Base-by-base conservation (phyloP, 2,888 invertebrate species). In the Lepas anatifera region DNA sequence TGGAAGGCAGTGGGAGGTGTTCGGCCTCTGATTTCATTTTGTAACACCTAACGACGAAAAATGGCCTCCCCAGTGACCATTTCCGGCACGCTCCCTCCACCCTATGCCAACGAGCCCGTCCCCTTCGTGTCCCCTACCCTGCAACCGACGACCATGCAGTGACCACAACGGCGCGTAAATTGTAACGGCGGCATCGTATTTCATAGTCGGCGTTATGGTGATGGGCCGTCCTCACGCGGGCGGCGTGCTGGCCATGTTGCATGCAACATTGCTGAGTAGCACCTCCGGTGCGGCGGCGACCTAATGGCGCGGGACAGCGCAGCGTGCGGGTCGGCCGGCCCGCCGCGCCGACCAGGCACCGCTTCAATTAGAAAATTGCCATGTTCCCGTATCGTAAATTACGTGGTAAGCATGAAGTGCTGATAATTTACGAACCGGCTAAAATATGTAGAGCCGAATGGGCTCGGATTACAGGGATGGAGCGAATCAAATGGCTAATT, bases 381-480 rank as follows among this genome's bases (percentile, higher is more conserved):
- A 52, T 52, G 52, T 52, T 52, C 29, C 52, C 52, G 52, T 52
- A 52, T 29, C 52, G 52, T 52, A 52, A 52, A 52, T 52, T 29
- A 52, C 52, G 52, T 52, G 52, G 52, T 52, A 52, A 52, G 52
- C 52, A 52, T 52, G 52, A 52, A 52, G 52, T 52, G 52, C 52
- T 52, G 52, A 52, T 52, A 52, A 52, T 52, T 52, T 52, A 52
- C 52, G 52, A 52, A 52, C 25, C 52, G 29, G 52, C 52, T 52
- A 52, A 52, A 52, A 52, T 52, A 52, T 22, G 52, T 22, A 7
- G 22, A 29, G 29, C 52, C 10, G 52, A 52, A 52, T 52, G 52
- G 52, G 52, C 52, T 52, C 52, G 52, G 52, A 52, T 52, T 52
- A 52, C 52, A 52, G 52, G 52, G 52, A 52, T 16, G 52, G 52